Evolutionary conservation across 1,140 invertebrate species (phyloP).

Genomic region (Zelostemma sp.): DNA sequence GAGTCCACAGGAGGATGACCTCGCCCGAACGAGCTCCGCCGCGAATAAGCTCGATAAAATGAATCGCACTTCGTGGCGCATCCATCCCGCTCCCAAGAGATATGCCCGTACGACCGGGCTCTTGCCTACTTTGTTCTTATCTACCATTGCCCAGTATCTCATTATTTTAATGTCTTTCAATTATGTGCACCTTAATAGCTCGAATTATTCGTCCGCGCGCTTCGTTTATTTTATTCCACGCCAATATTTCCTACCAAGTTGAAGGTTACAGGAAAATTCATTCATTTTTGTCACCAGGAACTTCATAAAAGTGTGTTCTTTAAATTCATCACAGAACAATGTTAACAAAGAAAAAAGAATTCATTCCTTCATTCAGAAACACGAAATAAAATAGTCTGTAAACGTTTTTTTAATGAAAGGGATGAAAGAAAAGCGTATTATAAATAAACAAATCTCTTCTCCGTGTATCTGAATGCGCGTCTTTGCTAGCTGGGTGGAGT

Average conservation of each 20-base stretch:
- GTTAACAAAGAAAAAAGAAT: too few relatives aligned
- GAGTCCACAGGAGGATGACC: conserved; percentile 18
- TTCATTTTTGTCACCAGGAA: too few relatives aligned
- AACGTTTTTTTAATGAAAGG: too few relatives aligned
- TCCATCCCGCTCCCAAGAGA: conserved; percentile 47
- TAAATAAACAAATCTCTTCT: too few relatives aligned
- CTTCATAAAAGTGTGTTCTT: too few relatives aligned
- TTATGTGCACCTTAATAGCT: conserved; percentile 44
- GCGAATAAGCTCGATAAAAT: conserved; percentile 45
- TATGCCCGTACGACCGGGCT: conserved; percentile 40
- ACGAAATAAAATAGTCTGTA: too few relatives aligned
- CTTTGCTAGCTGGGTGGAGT: conserved; percentile 44
- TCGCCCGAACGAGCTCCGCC: conserved; percentile 24
- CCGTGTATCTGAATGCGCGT: too few relatives aligned
- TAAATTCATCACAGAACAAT: too few relatives aligned
- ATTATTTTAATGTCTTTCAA: conserved; percentile 51
- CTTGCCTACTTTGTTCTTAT: conserved; percentile 36
- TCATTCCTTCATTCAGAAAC: too few relatives aligned
- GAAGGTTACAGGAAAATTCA: too few relatives aligned
- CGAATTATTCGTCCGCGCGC: conserved; percentile 35
- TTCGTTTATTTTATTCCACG: conserved; percentile 1
- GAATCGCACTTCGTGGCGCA: conserved; percentile 49
- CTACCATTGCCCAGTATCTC: conserved; percentile 36
- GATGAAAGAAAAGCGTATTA: too few relatives aligned
- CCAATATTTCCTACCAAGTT: too few relatives aligned